Evolutionary conservation across 2,113 vertebrate species (phyloP), one percentile per base, ranked within the genome.

Genomic region (Larimichthys polyactis): DNA sequence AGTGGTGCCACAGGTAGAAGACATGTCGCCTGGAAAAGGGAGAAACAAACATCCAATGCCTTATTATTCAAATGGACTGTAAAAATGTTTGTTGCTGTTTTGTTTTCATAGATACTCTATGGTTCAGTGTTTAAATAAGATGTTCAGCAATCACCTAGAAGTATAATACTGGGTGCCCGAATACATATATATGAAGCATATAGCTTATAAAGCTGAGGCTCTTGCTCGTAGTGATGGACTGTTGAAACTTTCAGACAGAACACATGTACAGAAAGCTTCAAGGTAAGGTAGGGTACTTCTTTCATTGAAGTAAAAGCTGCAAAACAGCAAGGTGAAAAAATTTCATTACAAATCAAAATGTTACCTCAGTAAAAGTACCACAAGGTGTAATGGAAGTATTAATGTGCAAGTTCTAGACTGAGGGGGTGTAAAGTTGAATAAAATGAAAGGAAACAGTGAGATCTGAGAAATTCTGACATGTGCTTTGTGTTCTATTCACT

Each of bases 1-100:
- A 96, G 27, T 96, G 95, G 87, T 97, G 94, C 87, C 96, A 97
- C 91, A 99, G 93, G 89, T 96, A 97, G 93, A 98, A 97, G 70
- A 98, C 81, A 51, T 95, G 95, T 15, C 97, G 95, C 90, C 98
- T 99, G 87, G 2, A 46, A 64, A 66, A 55, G 5, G 12, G 11
- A 10, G 7, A 16, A 76, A 71, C 58, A 65, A 1, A 24, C 51
- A 72, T 43, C 11, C 22, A 54, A 19, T 7, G n/a, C 14, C 22
- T 52, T 16, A 40, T 57, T 48, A 55, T 40, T 58, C 3, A 65
- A 67, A 60, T 16, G 10, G 19, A 36, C 16, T 40, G 49, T 44
- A 6, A 43, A 27, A 36, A 24, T 27, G 20, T 63, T 60, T 27
- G 27, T 40, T 11, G 17, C 17, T 62, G 27, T 11, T 16, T 16